Percentiles rank a stretch among this genome's conserved stretches.
These are phyloP conservation scores for Hepsetus odoe DNA, from an alignment of 2,113 vertebrate species.

Conservation along the genomic window DNA sequence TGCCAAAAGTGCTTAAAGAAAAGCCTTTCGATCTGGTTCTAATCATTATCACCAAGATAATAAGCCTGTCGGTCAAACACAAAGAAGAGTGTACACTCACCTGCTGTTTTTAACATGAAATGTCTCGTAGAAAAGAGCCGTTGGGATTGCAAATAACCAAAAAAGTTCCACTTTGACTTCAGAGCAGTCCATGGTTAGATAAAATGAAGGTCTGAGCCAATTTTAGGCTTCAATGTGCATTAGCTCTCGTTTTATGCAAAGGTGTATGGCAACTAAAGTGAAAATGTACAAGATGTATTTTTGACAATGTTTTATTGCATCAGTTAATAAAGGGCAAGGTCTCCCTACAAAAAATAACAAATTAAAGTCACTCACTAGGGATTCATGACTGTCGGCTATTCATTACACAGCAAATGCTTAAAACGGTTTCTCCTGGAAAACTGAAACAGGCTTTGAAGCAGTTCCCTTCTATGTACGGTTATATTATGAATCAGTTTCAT, in stretches of 20 bases:
- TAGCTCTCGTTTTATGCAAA: not conserved
- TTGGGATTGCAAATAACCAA: not conserved
- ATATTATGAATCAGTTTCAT: not conserved
- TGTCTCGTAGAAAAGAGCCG: not conserved
- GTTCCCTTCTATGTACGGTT: not conserved
- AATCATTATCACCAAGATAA: conserved; percentile 3
- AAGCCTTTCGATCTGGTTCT: not conserved
- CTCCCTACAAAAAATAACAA: not conserved
- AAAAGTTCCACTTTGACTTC: not conserved
- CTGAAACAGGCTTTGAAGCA: conserved; percentile 3
- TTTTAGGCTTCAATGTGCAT: not conserved
- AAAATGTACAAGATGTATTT: not conserved
- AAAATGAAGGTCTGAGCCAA: not conserved
- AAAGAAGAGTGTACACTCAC: not conserved
- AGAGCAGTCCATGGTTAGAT: not conserved
- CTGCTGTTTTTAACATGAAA: not conserved
- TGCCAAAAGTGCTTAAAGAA: not conserved
- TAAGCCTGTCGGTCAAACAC: not conserved
- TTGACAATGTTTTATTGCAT: conserved; percentile 45
- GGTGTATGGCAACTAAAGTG: not conserved
- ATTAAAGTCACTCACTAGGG: conserved; percentile 11
- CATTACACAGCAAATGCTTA: conserved; percentile 18
- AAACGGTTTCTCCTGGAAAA: conserved; percentile 5
- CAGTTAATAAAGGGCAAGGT: conserved; percentile 11
- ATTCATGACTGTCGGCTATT: conserved; percentile 7